These are phyloP conservation scores for Stramonita haemastoma DNA, from an alignment of 2,888 invertebrate species.

Conservation along the genomic window DNA sequence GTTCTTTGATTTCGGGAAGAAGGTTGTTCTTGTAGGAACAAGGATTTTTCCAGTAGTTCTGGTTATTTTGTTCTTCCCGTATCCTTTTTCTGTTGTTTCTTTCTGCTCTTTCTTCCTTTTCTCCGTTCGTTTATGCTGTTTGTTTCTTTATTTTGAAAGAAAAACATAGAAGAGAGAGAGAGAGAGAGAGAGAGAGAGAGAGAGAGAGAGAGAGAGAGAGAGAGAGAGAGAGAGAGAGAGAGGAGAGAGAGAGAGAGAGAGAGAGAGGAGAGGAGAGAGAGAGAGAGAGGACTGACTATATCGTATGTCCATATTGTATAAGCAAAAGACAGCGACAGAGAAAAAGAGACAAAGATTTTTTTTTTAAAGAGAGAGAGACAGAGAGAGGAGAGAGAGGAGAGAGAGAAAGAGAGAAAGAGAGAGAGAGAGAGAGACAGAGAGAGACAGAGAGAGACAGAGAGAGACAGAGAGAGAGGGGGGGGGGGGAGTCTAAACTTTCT, in stretches of 20 bases:
- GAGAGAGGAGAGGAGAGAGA: not conserved
- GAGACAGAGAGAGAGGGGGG: too few species aligned
- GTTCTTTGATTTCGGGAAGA: too few species aligned
- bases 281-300: too few species aligned
- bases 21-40: too few species aligned
- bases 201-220: not conserved
- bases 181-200: not conserved
- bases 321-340: not conserved
- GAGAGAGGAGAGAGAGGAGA: not conserved
- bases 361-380: not conserved
- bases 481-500: too few species aligned
- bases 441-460: too few species aligned
- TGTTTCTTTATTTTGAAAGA: not conserved
- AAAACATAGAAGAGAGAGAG: not conserved
- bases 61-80: too few species aligned
- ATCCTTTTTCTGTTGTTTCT: too few species aligned
- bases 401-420: not conserved
- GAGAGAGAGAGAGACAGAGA: not conserved
- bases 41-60: too few species aligned
- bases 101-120: too few species aligned
- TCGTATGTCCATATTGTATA: not conserved
- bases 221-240: constrained; percentile 4
- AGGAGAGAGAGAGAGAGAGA: not conserved
- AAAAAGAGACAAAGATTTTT: not conserved
- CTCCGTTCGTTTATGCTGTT: too few species aligned